Base-by-base conservation (phyloP, 2,797 vertebrate species). In the Fistularia commersonii region DNA sequence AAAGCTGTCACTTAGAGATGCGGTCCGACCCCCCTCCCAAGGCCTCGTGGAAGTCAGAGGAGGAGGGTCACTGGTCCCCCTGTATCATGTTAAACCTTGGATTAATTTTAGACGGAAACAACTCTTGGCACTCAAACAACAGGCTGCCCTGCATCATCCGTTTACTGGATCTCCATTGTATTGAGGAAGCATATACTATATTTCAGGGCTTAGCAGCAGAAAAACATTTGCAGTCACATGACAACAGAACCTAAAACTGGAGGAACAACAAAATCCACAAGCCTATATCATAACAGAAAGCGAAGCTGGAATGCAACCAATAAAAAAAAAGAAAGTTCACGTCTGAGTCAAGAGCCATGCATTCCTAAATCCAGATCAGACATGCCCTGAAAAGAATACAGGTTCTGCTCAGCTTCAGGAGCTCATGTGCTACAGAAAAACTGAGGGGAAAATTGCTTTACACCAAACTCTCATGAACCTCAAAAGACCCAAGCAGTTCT, bases 321-420 rank as follows among this genome's bases (percentile, higher is more conserved):
- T 4, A 8, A 52, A 33, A 23, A 41, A 6, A 2, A 14, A 8
- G 8, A 43, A 45, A 8, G n/a, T 40, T 57, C 34, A 12, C 12
- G 33, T 31, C 12, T 1, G 1, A 44, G 39, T 11, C 11, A 0
- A 32, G 3, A 33, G 69, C 36, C 46, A 74, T 23, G 23, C 81
- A 89, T 89, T 88, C 86, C 83, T 54, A 6, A 32, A 52, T 72
- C 82, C 41, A 67, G 83, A 78, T 6, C 1, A 51, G 55, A 79
- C 74, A 61, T 63, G 85, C 47, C 51, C 12, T 7, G 12, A 41
- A 2, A 42, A 8, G 37, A 36, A 10, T 23, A 23, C 36, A 13
- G 32, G 9, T 31, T 51, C 50, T 64, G 32, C 46, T 37, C 11
- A 12, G 4, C 23, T 23, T 4, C 23, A 23, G 23, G 23, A 23